A percentile compares a stretch with the other conserved stretches of the same genome.
phyloP scores from a whole-genome alignment of 2,797 vertebrate genomes.

The Lagorchestes hirsutus region DNA sequence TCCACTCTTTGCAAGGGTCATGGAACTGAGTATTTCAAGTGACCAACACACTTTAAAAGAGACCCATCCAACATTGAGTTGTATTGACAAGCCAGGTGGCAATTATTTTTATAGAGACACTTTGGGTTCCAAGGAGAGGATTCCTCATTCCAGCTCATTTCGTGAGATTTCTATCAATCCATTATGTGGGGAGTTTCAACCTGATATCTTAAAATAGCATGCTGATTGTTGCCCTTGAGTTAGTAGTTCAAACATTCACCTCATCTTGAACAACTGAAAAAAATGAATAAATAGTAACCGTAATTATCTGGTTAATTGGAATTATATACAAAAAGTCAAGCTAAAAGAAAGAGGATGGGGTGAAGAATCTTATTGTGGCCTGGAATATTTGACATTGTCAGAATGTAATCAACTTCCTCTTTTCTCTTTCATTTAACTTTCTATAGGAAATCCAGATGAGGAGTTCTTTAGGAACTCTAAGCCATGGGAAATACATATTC shows the following conservation, averaged over 20 bases:
- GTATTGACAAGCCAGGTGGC: background rate
- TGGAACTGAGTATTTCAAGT: fast-evolving
- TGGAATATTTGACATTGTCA: background rate
- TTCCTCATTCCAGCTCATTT: background rate
- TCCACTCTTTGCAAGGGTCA: background rate
- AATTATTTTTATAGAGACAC: background rate
- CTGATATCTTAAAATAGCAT: background rate
- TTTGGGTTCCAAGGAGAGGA: background rate
- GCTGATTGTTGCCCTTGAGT: background rate
- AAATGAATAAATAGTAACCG: background rate
- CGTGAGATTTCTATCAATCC: background rate
- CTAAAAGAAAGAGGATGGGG: background rate
- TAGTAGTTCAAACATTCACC: background rate
- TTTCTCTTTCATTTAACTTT: background rate
- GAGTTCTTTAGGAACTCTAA: background rate
- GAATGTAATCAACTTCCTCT: background rate
- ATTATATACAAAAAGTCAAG: background rate
- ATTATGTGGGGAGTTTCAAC: conserved; percentile 37
- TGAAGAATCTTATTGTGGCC: background rate
- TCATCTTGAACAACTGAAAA: background rate
- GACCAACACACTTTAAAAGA: background rate
- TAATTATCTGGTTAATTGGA: background rate
- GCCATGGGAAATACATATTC: background rate
- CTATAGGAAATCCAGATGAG: background rate
- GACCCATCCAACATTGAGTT: background rate